Percentiles rank a stretch among this genome's conserved stretches.
Evolutionary conservation across 2,113 vertebrate species (phyloP).

Genomic region (Bujurquina vittata): DNA sequence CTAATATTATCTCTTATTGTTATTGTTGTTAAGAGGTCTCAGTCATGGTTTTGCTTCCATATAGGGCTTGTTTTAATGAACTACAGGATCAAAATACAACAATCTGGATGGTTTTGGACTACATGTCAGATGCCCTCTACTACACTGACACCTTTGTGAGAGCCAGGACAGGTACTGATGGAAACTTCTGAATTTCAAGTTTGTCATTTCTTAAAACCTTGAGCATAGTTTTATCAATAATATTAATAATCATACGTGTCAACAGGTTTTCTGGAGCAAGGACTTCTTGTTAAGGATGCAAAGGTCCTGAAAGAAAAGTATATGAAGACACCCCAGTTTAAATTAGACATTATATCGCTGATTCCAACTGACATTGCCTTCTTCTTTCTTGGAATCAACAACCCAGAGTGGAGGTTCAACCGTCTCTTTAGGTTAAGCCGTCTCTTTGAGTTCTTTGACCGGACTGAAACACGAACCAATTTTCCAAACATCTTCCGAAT

Average conservation of each 20-base stretch:
- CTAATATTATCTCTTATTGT: neutral
- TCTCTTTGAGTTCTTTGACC: slow-evolving; percentile 93
- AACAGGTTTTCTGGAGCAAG: slow-evolving; percentile 95
- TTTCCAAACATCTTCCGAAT: slow-evolving; percentile 93
- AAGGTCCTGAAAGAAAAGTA: slow-evolving; percentile 86
- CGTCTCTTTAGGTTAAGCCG: slow-evolving; percentile 84
- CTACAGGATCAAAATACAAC: slow-evolving; percentile 82
- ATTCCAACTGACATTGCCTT: slow-evolving; percentile 89
- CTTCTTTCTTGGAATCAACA: slow-evolving; percentile 84
- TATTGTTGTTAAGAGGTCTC: neutral
- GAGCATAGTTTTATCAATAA: too few relatives aligned
- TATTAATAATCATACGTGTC: neutral
- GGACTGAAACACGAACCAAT: slow-evolving; percentile 92
- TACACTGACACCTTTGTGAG: slow-evolving; percentile 84
- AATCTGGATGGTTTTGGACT: slow-evolving; percentile 91
- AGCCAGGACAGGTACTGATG: slow-evolving; percentile 87
- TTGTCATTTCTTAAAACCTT: neutral
- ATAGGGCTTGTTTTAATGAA: slow-evolving; percentile 93
- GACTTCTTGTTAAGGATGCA: slow-evolving; percentile 88
- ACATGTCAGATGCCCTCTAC: slow-evolving; percentile 86
- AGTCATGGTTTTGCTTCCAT: neutral
- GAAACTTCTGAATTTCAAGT: neutral
- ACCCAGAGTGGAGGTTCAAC: slow-evolving; percentile 91
- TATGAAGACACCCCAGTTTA: slow-evolving; percentile 85
- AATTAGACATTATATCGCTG: slow-evolving; percentile 86